Base-by-base conservation (phyloP, 2,888 invertebrate species). In the Dasysyrphus tricinctus region DNA sequence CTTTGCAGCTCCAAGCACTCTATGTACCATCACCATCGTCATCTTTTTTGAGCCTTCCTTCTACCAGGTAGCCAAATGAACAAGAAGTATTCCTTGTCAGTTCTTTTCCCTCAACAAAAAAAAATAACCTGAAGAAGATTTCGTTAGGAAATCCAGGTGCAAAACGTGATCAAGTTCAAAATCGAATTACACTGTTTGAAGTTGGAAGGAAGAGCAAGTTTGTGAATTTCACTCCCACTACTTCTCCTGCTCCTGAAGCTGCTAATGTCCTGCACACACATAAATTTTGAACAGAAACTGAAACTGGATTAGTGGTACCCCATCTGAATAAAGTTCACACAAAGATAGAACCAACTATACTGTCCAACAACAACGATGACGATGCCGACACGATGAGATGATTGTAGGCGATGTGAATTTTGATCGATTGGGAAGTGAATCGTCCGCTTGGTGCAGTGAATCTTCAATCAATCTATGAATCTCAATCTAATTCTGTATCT, bases 61-160 rank as follows among this genome's bases (percentile, higher is more conserved):
- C 24, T 24, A 24, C 8, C 7, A 14, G 8, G n/a, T 9, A 42
- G 12, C 12, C 54, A 3, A 24, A 54, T 34, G 14, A 59, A 61
- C 39, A 24, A 42, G 61, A 16, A 6, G 61, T 29, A 61, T 9
- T 14, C 8, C 24, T 8, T 6, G 6, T 14, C 5, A 16, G 4
- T 5, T 9, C 16, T 16, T 11, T 3, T 2, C n/a, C 37, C 16
- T 4, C 6, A 19, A 19, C 5, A 39, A 24, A 39, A 19, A 42
- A 61, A 51, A 37, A 19, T 14, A 19, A 37, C 44, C 44, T 67
- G 59, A 77, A 73, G 73, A 63, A 61, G 57, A 81, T 80, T 80
- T 67, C 29, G 56, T 61, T 75, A 77, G 80, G 88, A 90, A 90
- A 90, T 90, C 89, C 90, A 90, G 91, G 90, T 91, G 89, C 89